phyloP scores from a whole-genome alignment of 37 sponge, comb jelly and placozoan genomes.

The Mnemiopsis leidyi region DNA sequence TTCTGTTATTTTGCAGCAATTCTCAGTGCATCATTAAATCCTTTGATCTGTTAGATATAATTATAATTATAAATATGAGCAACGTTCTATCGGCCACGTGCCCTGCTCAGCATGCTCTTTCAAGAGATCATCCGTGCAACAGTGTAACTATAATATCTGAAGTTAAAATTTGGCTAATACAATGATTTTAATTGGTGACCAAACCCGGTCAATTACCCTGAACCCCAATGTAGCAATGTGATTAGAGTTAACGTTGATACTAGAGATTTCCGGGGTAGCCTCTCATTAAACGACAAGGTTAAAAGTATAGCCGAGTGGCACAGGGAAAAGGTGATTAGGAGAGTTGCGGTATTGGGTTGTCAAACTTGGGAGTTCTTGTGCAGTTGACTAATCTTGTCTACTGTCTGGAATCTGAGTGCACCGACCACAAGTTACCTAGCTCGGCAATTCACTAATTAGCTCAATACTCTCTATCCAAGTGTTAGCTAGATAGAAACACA shows the following conservation, averaged over 20 bases:
- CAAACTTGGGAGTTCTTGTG: background rate
- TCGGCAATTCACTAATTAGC: background rate
- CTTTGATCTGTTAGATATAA: background rate
- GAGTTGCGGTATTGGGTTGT: slow-evolving; percentile 35
- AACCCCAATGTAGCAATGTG: background rate
- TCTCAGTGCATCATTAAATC: background rate
- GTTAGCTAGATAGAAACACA: background rate
- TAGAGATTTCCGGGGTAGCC: slow-evolving; percentile 19
- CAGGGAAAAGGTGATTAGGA: slow-evolving; percentile 37
- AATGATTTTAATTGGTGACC: background rate
- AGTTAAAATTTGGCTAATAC: background rate
- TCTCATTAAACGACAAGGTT: background rate
- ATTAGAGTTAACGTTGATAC: background rate
- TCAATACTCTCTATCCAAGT: background rate
- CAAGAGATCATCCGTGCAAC: too few species aligned
- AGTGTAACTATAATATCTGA: too few species aligned
- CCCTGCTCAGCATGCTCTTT: too few species aligned
- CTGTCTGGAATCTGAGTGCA: background rate
- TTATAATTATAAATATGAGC: too few species aligned
- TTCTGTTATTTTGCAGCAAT: background rate
- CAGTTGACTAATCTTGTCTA: background rate
- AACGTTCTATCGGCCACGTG: too few species aligned
- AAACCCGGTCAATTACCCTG: background rate
- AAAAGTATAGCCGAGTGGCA: background rate
- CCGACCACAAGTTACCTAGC: background rate